Evolutionary conservation across 2,888 invertebrate genomes (phyloP).

Genomic region (Aleiodes alternator): DNA sequence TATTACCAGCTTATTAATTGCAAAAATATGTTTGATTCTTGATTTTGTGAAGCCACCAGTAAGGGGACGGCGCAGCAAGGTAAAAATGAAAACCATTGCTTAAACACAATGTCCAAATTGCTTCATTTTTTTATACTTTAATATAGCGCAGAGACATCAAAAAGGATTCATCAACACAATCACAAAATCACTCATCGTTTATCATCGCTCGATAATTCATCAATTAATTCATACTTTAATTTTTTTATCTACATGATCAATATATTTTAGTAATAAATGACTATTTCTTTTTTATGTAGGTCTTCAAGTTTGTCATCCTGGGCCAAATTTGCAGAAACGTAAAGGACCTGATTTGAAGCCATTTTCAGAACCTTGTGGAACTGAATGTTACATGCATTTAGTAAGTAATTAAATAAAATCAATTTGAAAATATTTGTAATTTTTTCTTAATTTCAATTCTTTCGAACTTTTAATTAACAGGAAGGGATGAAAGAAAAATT

Average conservation of each 20-base stretch:
- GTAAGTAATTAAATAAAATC: conserved; percentile 76
- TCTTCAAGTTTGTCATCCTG: conserved; percentile 92
- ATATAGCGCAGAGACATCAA: conserved; percentile 66
- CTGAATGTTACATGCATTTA: conserved; percentile 91
- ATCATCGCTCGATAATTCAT: conserved; percentile 57
- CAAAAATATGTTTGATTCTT: conserved; percentile 65
- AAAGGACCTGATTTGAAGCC: conserved; percentile 93
- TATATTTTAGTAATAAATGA: conserved; percentile 25
- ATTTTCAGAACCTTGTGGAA: conserved; percentile 90
- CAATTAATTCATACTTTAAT: conserved; percentile 7
- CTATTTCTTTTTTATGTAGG: conserved; percentile 76
- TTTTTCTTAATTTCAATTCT: background rate
- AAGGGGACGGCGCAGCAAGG: conserved; percentile 70
- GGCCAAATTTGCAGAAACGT: conserved; percentile 91
- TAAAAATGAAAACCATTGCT: conserved; percentile 61
- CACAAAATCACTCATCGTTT: conserved; percentile 62
- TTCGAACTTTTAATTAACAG: conserved; percentile 74
- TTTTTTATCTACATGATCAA: conserved; percentile 18
- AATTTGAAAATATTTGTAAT: background rate
- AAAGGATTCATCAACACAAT: conserved; percentile 63
- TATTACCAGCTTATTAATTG: conserved; percentile 58
- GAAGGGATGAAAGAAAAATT: conserved; percentile 91
- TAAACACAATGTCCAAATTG: conserved; percentile 52
- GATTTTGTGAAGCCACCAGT: conserved; percentile 69
- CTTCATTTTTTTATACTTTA: conserved; percentile 58